Percentiles rank a stretch among this genome's conserved stretches.
Evolutionary conservation across 2,888 invertebrate genomes (phyloP).

Genomic region (Philereme transversata): DNA sequence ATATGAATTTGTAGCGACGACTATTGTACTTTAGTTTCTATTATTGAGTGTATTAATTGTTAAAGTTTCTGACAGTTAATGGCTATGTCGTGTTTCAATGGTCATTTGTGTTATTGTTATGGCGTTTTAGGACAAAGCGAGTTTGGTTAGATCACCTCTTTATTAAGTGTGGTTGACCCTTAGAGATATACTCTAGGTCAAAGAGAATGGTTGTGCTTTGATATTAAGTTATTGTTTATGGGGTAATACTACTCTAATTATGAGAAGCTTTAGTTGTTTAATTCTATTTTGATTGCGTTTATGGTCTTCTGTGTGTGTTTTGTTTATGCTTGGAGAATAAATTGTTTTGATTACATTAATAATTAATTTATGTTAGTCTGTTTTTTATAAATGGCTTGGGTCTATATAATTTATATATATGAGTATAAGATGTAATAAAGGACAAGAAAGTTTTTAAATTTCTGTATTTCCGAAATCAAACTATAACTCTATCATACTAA

Average conservation of each 20-base stretch:
- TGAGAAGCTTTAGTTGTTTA: not conserved
- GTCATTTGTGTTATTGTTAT: conserved; percentile 68
- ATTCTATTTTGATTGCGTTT: not conserved
- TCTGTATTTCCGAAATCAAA: too few relatives aligned
- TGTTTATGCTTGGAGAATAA: too few relatives aligned
- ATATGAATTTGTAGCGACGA: conserved; percentile 77
- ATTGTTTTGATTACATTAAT: too few relatives aligned
- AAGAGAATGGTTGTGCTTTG: conserved; percentile 14
- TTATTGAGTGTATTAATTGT: conserved; percentile 77
- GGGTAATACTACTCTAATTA: conserved; percentile 5
- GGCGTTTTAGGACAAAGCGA: conserved; percentile 65
- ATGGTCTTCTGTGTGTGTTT: not conserved
- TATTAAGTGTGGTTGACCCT: conserved; percentile 53
- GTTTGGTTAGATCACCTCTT: conserved; percentile 49
- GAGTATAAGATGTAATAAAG: too few relatives aligned
- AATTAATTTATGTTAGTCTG: too few relatives aligned
- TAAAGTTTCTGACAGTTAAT: conserved; percentile 78
- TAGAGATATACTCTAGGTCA: conserved; percentile 27
- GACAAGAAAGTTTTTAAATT: too few relatives aligned
- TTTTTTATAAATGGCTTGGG: too few relatives aligned
- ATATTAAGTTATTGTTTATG: not conserved
- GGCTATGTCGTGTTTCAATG: conserved; percentile 68
- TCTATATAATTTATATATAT: too few relatives aligned
- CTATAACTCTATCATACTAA: too few relatives aligned
- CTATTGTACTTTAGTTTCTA: conserved; percentile 76